Evolutionary conservation across 2,888 invertebrate genomes (phyloP).

Genomic region (Tetheella fluctuosa): DNA sequence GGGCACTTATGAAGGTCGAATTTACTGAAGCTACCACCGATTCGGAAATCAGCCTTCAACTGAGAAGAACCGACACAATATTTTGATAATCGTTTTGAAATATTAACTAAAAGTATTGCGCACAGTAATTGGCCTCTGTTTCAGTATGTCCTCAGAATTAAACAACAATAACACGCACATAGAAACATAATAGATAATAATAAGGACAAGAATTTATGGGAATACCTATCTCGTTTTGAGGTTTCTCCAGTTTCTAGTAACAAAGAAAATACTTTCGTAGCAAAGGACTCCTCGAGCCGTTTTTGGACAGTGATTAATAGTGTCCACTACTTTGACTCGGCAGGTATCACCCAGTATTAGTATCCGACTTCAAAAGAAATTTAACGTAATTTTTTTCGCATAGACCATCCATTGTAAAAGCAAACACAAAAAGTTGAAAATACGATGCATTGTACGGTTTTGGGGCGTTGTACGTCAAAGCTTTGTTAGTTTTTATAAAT

Average conservation of each 20-base stretch:
- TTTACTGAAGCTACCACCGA: too few relatives aligned
- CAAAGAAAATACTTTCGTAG: not conserved
- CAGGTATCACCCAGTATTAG: conserved; percentile 23
- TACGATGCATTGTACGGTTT: not conserved
- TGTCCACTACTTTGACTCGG: conserved; percentile 27
- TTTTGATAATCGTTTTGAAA: too few relatives aligned
- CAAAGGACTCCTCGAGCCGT: not conserved
- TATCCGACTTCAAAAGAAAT: conserved; percentile 22
- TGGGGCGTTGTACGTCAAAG: not conserved
- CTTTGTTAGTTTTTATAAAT: not conserved
- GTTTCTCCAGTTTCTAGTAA: not conserved
- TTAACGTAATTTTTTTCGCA: conserved; percentile 25
- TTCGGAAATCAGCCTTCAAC: too few relatives aligned
- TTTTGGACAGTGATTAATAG: not conserved
- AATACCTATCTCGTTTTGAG: not conserved
- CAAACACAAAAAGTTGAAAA: conserved; percentile 26
- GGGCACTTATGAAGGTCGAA: too few relatives aligned
- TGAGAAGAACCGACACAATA: too few relatives aligned
- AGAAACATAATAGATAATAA: too few relatives aligned
- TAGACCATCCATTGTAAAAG: conserved; percentile 29
- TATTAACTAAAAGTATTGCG: too few relatives aligned
- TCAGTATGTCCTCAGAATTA: too few relatives aligned
- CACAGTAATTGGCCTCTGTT: too few relatives aligned
- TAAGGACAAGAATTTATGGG: too few relatives aligned
- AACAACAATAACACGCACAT: too few relatives aligned